Evolutionary conservation across 2,797 vertebrate genomes (phyloP), one percentile per base, ranked within the genome.

Genomic region (Mareca penelope): DNA sequence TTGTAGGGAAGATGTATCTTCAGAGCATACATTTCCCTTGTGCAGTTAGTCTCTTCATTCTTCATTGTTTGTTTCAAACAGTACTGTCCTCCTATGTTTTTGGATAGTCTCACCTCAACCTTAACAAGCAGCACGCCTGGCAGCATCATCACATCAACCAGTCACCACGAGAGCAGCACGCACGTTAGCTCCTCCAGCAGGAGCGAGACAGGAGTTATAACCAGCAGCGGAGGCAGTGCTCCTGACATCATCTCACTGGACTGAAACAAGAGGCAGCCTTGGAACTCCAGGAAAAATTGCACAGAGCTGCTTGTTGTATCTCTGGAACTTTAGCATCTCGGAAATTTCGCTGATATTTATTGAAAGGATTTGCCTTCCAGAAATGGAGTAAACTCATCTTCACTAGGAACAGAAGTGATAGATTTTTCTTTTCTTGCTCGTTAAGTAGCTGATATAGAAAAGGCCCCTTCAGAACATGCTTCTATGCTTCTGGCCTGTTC

Each of bases 21-120:
- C 61, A 85, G 69, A 83, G 84, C 61, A 76, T 85, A 69, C 90
- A 33, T 93, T 82, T 91, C 95, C 93, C 92, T 86, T 4, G 21
- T 90, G 93, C 94, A 88, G 93, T 89, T 96, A 89, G 96, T 96
- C 94, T 97, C 80, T 79, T 97, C 95, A 96, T 98, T 97, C 98
- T 98, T 85, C 96, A 4, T 98, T 98, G 97, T 98, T 98, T 98
- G 97, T 98, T 98, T 98, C 96, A 98, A 99, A 98, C 99, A 99
- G 98, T 99, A 99, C 98, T 98, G 99, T 97, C 98, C 98, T 80
- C 98, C 98, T 98, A 98, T 99, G 98, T 99, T 99, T 98, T 98
- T 99, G 98, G 99, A 99, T 97, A 99, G 97, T 98, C 98, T 99
- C 96, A 98, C 98, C 87, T 98, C 98, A 97, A 98, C 98, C 96